Evolutionary conservation across 2,113 vertebrate genomes (phyloP), one percentile per base, ranked within the genome.

Genomic region (Pipa parva): DNA sequence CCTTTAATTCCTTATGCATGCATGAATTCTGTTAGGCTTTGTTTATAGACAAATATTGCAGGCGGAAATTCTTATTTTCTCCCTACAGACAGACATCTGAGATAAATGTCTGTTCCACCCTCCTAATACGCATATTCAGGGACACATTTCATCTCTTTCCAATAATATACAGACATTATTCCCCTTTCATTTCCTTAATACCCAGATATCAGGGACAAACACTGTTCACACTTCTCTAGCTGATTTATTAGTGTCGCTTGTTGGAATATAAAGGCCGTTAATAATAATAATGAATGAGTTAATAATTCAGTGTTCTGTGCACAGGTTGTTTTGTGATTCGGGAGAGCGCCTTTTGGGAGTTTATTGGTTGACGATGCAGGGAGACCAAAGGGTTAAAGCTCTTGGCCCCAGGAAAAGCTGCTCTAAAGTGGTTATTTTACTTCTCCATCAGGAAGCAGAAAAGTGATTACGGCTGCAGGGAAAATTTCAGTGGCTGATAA

Each of bases 401-500:
- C 50, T 55, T 42, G 60, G 50, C 63, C 63, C 37, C 24, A 13
- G 63, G 63, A 46, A 22, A 29, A 13, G 2, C 36, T 42, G 63
- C 24, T 25, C 25, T 56, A 65, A 63, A 65, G 51, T 56, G 50
- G 50, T 46, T 65, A 26, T 64, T 64, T 55, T 55, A 36, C 50
- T 54, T 55, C 50, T 42, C 50, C 18, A 25, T 65, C 63, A 65
- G 51, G 51, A 62, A 50, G 60, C 36, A 45, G 36, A 25, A 25
- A 65, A 65, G 49, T 46, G 50, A 65, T 65, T 65, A 65, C 25
- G 51, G 37, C 37, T 65, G 36, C 36, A n/a, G 36, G 51, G 51
- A 56, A 65, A 50, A 50, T 42, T 63, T 55, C 63, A 29, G n/a
- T 2, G 37, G 63, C 63, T 65, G 63, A 65, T 65, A 56, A 65